phyloP scores from a whole-genome alignment of 2,113 vertebrate species.

The Halichoeres trimaculatus region DNA sequence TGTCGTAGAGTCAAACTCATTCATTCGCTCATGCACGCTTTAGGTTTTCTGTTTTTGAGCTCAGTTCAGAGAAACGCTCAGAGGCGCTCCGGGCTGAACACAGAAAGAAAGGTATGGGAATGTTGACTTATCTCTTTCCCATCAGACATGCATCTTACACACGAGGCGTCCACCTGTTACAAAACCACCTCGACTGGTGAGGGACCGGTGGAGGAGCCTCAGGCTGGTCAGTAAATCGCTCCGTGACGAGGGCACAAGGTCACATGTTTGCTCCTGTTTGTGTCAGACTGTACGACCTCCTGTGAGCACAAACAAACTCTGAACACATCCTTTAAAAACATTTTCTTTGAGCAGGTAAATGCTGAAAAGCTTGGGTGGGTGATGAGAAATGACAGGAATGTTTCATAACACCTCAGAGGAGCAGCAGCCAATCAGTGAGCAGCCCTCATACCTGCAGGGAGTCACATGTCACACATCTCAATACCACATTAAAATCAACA shows the following conservation, averaged over 20 bases:
- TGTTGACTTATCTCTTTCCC: conserved; percentile 12
- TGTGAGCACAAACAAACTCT: no score
- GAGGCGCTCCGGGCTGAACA: conserved; percentile 27
- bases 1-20: no score
- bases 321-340: no score
- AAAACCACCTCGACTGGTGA: conserved; percentile 10
- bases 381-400: no score
- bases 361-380: no score
- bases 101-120: conserved; percentile 23
- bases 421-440: conserved; percentile 11
- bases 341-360: no score
- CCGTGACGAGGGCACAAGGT: background rate
- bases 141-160: conserved; percentile 62
- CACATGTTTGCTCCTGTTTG: conserved; percentile 1
- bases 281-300: background rate
- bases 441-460: conserved; percentile 1
- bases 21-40: no score
- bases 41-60: background rate
- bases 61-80: background rate
- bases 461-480: conserved; percentile 21
- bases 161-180: background rate
- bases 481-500: background rate
- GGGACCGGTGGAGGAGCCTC: conserved; percentile 6
- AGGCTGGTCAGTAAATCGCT: background rate
- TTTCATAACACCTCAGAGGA: background rate